These are phyloP conservation scores for Helarctos malayanus DNA, from an alignment of 2,797 vertebrate species.

Conservation along the genomic window DNA sequence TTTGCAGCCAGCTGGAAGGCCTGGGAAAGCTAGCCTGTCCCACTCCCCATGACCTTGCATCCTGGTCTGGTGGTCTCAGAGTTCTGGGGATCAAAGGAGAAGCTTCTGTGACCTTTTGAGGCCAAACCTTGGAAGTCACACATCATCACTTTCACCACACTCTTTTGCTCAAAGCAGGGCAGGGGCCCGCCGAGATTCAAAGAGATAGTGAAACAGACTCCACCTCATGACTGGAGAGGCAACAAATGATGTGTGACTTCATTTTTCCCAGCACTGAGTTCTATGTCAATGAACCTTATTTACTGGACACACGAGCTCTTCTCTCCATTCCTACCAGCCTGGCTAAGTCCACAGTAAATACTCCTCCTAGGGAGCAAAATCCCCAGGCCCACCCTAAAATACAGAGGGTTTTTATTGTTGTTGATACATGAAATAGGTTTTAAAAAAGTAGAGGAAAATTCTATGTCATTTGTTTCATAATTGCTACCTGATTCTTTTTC, in stretches of 20 bases:
- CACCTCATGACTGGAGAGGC: neutral
- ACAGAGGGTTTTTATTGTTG: neutral
- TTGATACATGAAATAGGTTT: neutral
- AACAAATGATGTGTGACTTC: neutral
- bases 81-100: neutral
- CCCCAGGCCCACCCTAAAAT: neutral
- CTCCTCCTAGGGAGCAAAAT: neutral
- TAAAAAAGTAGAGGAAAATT: neutral
- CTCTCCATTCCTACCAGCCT: neutral
- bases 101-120: neutral
- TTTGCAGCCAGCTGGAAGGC: neutral
- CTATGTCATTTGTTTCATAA: neutral
- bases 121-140: neutral
- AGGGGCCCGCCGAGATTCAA: neutral
- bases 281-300: neutral
- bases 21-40: neutral
- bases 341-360: neutral
- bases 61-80: neutral
- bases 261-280: neutral
- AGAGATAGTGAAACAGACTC: neutral
- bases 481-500: neutral
- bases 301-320: neutral
- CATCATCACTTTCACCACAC: neutral
- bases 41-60: neutral
- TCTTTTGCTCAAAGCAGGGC: neutral